phyloP scores from a whole-genome alignment of 2,888 invertebrate genomes.

The Macaria notata region DNA sequence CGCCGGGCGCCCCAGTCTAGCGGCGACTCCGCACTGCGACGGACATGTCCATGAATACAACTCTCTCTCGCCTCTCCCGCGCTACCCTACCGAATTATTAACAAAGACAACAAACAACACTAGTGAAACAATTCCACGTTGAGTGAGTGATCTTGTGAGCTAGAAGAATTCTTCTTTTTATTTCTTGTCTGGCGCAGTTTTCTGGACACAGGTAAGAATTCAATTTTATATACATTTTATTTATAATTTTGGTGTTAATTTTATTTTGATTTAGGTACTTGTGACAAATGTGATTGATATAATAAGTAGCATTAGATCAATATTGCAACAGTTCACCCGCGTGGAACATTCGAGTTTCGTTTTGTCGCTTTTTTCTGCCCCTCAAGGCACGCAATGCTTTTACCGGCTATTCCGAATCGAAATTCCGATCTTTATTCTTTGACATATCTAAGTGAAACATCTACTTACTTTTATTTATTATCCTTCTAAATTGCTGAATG shows the following conservation, averaged over 20 bases:
- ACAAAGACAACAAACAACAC: slow-evolving; percentile 15
- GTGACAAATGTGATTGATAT: too few species aligned
- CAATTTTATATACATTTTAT: background rate
- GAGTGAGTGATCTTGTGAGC: slow-evolving; percentile 48
- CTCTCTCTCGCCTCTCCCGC: slow-evolving; percentile 32
- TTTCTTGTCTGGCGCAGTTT: slow-evolving; percentile 57
- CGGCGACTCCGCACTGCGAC: slow-evolving; percentile 71
- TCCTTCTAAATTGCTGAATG: too few species aligned
- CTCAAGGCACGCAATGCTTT: slow-evolving; percentile 10
- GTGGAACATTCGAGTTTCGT: slow-evolving; percentile 4
- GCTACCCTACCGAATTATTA: slow-evolving; percentile 17
- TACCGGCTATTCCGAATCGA: background rate
- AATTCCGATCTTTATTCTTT: background rate
- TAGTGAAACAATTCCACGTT: slow-evolving; percentile 36
- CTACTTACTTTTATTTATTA: too few species aligned
- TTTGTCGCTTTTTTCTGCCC: slow-evolving; percentile 1
- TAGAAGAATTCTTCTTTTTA: slow-evolving; percentile 39
- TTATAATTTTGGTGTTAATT: background rate
- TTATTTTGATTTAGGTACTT: background rate
- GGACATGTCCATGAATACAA: slow-evolving; percentile 48
- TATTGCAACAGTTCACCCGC: background rate
- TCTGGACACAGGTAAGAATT: slow-evolving; percentile 62
- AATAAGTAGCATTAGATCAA: background rate
- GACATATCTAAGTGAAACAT: too few species aligned
- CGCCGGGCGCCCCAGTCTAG: slow-evolving; percentile 52